These are phyloP conservation scores for Equus przewalskii DNA, from an alignment of 2,113 vertebrate genomes.

Conservation along the genomic window DNA sequence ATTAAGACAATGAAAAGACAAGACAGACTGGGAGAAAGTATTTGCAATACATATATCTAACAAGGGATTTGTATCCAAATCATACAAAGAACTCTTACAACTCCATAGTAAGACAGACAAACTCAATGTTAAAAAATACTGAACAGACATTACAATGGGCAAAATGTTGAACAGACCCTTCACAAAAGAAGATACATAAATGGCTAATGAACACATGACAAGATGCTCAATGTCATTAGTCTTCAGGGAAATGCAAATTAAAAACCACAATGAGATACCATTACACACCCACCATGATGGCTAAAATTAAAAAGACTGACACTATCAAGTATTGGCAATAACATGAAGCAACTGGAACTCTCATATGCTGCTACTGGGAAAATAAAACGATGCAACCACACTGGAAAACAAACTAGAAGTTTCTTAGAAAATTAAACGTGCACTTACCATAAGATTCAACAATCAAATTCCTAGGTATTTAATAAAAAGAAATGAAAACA, in stretches of 20 bases:
- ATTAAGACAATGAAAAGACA: too few species aligned
- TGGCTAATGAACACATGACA: too few species aligned
- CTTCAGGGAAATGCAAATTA: too few species aligned
- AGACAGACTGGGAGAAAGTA: too few species aligned
- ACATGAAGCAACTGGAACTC: background rate
- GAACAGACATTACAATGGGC: background rate
- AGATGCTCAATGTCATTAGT: too few species aligned
- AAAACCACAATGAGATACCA: too few species aligned
- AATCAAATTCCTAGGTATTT: background rate
- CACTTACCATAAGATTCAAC: background rate
- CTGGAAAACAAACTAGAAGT: background rate
- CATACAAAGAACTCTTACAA: background rate
- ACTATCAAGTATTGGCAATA: too few species aligned
- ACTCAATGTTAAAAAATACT: background rate
- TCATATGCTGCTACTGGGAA: background rate
- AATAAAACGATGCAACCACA: background rate
- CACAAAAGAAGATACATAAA: too few species aligned
- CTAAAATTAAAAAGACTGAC: too few species aligned
- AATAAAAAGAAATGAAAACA: background rate
- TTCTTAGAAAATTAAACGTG: background rate
- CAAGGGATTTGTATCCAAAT: background rate
- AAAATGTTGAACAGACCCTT: too few species aligned
- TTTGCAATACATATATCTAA: background rate
- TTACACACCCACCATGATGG: too few species aligned
- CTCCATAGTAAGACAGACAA: background rate